Evolutionary conservation across 2,888 invertebrate genomes (phyloP), one percentile per base, ranked within the genome.

Genomic region (Graphium colonna): DNA sequence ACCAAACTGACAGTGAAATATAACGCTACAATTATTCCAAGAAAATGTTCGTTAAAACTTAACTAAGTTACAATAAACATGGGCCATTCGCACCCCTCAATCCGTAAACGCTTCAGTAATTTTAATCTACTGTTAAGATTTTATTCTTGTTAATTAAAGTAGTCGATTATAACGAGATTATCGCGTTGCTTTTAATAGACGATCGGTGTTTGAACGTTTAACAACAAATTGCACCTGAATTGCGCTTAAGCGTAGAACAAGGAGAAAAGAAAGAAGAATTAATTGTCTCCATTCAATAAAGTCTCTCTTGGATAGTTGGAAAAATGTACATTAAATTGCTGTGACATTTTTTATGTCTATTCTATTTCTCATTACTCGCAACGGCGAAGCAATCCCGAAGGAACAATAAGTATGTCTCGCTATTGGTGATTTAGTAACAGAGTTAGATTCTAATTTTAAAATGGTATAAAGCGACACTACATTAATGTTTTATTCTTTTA

Each of bases 61-160:
- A 13, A 9, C 18, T 39, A 18, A 65, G 71, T 67, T 61, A 65
- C 62, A 75, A 73, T 67, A 64, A 65, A 67, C 52, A 62, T 69
- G 73, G 71, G 68, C 71, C 69, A 69, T 61, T 59, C 64, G 58
- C 63, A 63, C 70, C 71, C 84, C 77, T 73, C 63, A 81, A 84
- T 81, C 78, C 66, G 60, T 58, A 71, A 63, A 66, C 80, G 74
- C 74, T 77, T 66, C 69, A 73, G 65, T 77, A 72, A 70, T 67
- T 76, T 63, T 63, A 60, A 53, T 66, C 42, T 4, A 17, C 48
- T 68, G 73, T 71, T 71, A 67, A 77, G 69, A 79, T 82, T 80
- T 79, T 74, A 77, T 80, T 79, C 77, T 79, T 78, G 72, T 74
- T 82, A 81, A 82, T 83, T 83, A 79, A 73, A 72, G 69, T 67